phyloP scores from a whole-genome alignment of 2,113 vertebrate genomes.

The Echinops telfairi region DNA sequence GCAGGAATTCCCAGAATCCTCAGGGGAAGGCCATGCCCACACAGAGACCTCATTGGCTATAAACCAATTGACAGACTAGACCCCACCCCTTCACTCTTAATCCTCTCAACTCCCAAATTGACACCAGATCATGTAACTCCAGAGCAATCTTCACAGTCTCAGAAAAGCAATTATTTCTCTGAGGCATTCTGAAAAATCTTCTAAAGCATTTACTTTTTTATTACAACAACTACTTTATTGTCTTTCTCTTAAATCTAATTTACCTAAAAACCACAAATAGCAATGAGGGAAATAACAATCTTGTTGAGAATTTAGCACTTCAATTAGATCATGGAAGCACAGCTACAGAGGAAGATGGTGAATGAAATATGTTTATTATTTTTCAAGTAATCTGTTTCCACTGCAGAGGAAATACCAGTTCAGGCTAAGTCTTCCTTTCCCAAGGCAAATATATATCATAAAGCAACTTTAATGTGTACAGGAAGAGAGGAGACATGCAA shows the following conservation, averaged over 20 bases:
- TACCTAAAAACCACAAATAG: background rate
- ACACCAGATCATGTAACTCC: too few species aligned
- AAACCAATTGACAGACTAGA: too few species aligned
- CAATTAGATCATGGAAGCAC: background rate
- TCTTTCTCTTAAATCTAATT: background rate
- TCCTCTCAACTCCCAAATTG: too few species aligned
- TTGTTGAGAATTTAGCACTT: too few species aligned
- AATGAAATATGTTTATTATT: background rate
- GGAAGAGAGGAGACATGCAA: fast-evolving
- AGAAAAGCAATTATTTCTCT: background rate
- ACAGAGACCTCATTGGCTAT: too few species aligned
- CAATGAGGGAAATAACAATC: background rate
- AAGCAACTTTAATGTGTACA: background rate
- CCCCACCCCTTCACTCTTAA: too few species aligned
- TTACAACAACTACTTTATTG: background rate
- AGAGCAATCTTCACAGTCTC: background rate
- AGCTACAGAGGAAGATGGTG: too few species aligned
- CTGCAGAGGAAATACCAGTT: background rate
- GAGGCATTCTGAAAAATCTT: background rate
- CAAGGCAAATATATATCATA: background rate
- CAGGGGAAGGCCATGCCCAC: too few species aligned
- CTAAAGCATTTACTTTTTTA: background rate
- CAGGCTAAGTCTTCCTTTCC: background rate
- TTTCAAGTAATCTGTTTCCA: background rate
- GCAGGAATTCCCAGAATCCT: too few species aligned